Conservation (phyloP, 2,113 vertebrate species). For the Nannospalax galili region DNA sequence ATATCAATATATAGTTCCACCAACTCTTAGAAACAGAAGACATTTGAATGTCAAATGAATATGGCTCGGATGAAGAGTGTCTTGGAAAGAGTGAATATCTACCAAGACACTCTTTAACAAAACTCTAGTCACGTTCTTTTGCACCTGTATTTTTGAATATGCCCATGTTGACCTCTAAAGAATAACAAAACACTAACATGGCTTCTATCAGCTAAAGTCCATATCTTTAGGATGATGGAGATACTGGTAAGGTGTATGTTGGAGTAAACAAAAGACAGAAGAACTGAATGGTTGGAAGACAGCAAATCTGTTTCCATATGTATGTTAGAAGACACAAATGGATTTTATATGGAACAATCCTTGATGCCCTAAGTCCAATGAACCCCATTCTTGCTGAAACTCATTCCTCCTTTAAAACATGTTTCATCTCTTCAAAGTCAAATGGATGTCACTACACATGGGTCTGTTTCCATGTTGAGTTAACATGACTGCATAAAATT, state of each 20-base stretch:
- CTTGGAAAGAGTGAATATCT: not conserved
- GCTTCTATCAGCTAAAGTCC: not conserved
- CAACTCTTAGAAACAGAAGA: not conserved
- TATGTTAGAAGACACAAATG: not conserved
- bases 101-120: not conserved
- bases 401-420: not conserved
- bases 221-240: not conserved
- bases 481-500: not conserved
- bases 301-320: not conserved
- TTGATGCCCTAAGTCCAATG: not conserved
- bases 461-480: not conserved
- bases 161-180: not conserved
- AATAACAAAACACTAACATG: not conserved
- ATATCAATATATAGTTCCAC: not conserved
- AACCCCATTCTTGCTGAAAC: not conserved
- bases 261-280: not conserved
- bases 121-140: not conserved
- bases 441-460: not conserved
- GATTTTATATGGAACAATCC: not conserved
- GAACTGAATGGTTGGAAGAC: not conserved
- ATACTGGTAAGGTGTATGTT: not conserved
- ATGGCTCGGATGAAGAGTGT: not conserved
- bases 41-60: not conserved
- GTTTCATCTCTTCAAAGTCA: not conserved
- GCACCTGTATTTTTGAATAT: not conserved